Percentiles rank a stretch among this genome's conserved stretches.
Conservation (phyloP, 2,888 invertebrate species). For the Himalopsyche japonica region DNA sequence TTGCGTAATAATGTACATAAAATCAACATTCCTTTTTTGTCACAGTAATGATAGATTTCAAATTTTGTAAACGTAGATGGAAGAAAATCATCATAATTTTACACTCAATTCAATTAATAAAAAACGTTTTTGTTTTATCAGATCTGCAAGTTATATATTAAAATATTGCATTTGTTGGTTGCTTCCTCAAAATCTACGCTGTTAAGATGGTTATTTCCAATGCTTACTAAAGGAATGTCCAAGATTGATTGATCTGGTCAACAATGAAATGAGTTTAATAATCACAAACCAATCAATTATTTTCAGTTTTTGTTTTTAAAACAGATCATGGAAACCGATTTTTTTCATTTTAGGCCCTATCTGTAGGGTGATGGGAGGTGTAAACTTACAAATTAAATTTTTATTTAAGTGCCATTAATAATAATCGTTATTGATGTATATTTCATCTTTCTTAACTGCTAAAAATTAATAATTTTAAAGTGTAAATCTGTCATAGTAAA, state of each 20-base stretch:
- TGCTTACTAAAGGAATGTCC: not conserved
- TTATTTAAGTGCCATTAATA: constrained; percentile 13
- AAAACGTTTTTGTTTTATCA: no score
- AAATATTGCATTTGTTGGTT: not conserved
- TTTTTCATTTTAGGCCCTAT: not conserved
- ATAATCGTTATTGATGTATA: constrained; percentile 5
- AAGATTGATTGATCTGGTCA: not conserved
- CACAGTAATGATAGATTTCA: no score
- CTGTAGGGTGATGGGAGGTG: not conserved
- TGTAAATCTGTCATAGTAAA: constrained; percentile 13
- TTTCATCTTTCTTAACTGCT: constrained; percentile 5
- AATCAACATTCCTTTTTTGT: no score
- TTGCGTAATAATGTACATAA: no score
- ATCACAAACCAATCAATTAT: no score
- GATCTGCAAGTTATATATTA: no score
- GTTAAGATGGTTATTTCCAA: not conserved
- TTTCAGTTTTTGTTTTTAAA: not conserved
- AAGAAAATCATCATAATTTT: no score
- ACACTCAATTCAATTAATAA: no score
- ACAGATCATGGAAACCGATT: not conserved
- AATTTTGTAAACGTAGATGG: no score
- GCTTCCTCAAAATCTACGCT: not conserved
- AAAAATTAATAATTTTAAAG: not conserved
- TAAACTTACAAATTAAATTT: not conserved
- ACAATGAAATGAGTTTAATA: no score